Evolutionary conservation across 2,888 invertebrate genomes (phyloP).

Genomic region (Dicyrtoma fusca): DNA sequence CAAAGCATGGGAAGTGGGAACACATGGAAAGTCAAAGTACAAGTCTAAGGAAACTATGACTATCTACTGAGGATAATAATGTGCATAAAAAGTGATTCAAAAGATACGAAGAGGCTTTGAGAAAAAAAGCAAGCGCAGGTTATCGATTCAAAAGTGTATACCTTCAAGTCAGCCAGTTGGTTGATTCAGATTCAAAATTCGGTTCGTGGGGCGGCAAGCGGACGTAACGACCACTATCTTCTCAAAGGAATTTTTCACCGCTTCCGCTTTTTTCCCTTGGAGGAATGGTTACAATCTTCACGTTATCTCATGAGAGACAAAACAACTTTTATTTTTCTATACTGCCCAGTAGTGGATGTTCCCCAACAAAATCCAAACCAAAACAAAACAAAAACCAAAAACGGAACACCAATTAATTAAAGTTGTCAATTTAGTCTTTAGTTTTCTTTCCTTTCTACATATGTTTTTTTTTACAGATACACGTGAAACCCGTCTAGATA

Average conservation of each 20-base stretch:
- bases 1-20: neutral
- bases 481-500: too few species aligned
- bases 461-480: too few species aligned
- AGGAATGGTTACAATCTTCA: conserved; percentile 4
- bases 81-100: neutral
- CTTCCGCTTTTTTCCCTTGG: neutral
- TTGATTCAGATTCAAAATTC: conserved; percentile 26
- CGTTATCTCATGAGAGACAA: too few species aligned
- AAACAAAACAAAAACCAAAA: neutral
- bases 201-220: conserved; percentile 9
- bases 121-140: conserved; percentile 41
- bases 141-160: conserved; percentile 34
- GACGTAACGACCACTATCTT: conserved; percentile 7
- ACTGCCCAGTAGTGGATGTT: too few species aligned
- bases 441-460: neutral
- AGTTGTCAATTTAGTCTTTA: neutral
- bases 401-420: neutral
- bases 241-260: neutral
- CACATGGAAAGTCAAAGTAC: neutral
- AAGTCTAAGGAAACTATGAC: neutral
- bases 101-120: conserved; percentile 11
- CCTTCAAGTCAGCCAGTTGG: conserved; percentile 25
- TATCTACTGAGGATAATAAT: neutral
- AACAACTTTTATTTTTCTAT: too few species aligned
- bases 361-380: neutral